Base-by-base conservation (phyloP, 2,797 vertebrate species). In the Takifugu rubripes region DNA sequence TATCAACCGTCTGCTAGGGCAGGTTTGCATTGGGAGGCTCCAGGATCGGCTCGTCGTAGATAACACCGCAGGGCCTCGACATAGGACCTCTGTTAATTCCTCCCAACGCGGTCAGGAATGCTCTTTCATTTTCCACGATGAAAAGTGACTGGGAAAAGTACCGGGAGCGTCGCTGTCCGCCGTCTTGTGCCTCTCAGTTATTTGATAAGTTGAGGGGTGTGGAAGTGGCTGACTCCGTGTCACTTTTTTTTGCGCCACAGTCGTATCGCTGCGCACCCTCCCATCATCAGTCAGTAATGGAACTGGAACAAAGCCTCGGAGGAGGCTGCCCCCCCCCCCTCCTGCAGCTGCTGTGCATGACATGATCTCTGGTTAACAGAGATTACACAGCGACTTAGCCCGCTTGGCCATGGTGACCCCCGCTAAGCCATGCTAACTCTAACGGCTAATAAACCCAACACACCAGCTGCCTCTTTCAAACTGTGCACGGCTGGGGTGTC, bases 321-420 rank as follows among this genome's bases (percentile, higher is more conserved):
- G 27, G 27, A 29, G 27, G 21, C 21, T 21, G 21, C 21, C 21
- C 21, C 21, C 21, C 21, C 21, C 21, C 21, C 21, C n/a, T n/a
- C n/a, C 1, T 31, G 29, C 9, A 9, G 55, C 26, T 77, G 70
- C 79, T 79, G 68, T 82, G 56, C 70, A 74, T 44, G 64, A 60
- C 74, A 57, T 73, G 72, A 84, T 87, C 78, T 70, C 44, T 64
- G 70, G 71, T 82, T 83, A 84, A 81, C 52, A 17, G 62, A 75
- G 78, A 84, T 86, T 84, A 84, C 76, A 68, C 68, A 58, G 66
- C 6, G 66, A 78, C 52, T 82, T 78, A 79, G 73, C 78, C 73
- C 40, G 73, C 69, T 61, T 65, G 63, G 56, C 64, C 70, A 66
- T 44, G 42, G 59, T 61, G 68, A 80, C 81, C 79, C 36, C 74